A percentile compares a stretch with the other conserved stretches of the same genome.
Conservation (phyloP, 2,888 invertebrate species). For the Drosophila subquinaria region DNA sequence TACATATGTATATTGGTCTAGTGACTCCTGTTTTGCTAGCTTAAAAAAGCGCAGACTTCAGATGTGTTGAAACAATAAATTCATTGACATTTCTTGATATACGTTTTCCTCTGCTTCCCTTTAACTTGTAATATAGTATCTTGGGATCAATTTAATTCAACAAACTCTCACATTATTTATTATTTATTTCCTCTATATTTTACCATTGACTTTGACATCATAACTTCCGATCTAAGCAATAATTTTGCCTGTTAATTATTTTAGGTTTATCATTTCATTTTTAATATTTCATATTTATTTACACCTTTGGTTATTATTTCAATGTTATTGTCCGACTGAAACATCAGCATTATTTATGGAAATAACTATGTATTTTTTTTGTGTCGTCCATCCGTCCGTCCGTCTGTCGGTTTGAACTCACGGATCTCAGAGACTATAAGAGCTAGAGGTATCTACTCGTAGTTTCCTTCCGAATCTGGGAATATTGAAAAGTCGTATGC, state of each 20-base stretch:
- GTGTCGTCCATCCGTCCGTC: background rate
- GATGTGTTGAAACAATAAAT: background rate
- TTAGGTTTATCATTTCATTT: background rate
- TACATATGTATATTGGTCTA: too few relatives aligned
- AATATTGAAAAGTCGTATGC: background rate
- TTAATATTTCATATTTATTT: background rate
- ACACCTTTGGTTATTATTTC: background rate
- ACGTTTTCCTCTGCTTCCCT: too few relatives aligned
- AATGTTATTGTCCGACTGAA: background rate
- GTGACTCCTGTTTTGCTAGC: background rate
- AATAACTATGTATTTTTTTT: constrained; percentile 3
- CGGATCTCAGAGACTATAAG: too few relatives aligned
- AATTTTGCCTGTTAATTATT: too few relatives aligned
- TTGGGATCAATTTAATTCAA: too few relatives aligned
- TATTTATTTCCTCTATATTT: background rate
- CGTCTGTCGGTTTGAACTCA: too few relatives aligned
- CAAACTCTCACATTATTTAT: too few relatives aligned
- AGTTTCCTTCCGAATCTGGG: background rate
- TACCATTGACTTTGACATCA: background rate
- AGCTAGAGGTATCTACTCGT: too few relatives aligned
- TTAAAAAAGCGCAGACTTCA: background rate
- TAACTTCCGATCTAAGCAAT: background rate
- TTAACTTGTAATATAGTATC: too few relatives aligned
- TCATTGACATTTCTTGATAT: too few relatives aligned
- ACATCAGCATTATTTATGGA: background rate